These are phyloP conservation scores for Anarrhichthys ocellatus DNA, from an alignment of 2,113 vertebrate genomes.

Conservation along the genomic window DNA sequence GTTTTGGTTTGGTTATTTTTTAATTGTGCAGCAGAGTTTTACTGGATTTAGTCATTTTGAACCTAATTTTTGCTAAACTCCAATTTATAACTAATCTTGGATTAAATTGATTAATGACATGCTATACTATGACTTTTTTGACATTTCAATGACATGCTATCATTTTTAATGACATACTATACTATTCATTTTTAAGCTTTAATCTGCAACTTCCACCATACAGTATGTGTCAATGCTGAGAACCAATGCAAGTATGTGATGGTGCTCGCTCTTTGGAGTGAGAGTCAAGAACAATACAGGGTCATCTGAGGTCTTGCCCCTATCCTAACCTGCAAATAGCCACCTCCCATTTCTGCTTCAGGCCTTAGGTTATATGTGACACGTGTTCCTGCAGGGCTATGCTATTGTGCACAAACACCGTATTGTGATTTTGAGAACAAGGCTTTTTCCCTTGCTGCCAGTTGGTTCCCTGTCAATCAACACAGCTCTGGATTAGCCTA, in stretches of 20 bases:
- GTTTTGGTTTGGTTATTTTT: too few species aligned
- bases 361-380: background rate
- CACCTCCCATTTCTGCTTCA: background rate
- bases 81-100: too few species aligned
- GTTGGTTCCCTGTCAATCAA: conserved; percentile 65
- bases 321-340: background rate
- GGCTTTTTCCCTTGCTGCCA: conserved; percentile 61
- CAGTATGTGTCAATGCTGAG: background rate
- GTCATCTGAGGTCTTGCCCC: background rate
- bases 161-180: too few species aligned
- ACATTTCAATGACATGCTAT: too few species aligned
- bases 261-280: background rate
- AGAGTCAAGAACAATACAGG: background rate
- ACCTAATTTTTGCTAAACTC: too few species aligned
- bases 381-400: background rate
- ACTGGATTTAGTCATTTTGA: too few species aligned
- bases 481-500: conserved; percentile 51
- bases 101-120: too few species aligned
- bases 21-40: too few species aligned
- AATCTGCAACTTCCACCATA: too few species aligned
- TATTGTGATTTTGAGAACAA: conserved; percentile 29
- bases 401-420: conserved; percentile 19
- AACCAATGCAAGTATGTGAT: background rate
- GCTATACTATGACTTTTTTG: too few species aligned
- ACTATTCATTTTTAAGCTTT: too few species aligned